Conservation (phyloP, 2,113 vertebrate genomes). For the Sakesphorus luctuosus region DNA sequence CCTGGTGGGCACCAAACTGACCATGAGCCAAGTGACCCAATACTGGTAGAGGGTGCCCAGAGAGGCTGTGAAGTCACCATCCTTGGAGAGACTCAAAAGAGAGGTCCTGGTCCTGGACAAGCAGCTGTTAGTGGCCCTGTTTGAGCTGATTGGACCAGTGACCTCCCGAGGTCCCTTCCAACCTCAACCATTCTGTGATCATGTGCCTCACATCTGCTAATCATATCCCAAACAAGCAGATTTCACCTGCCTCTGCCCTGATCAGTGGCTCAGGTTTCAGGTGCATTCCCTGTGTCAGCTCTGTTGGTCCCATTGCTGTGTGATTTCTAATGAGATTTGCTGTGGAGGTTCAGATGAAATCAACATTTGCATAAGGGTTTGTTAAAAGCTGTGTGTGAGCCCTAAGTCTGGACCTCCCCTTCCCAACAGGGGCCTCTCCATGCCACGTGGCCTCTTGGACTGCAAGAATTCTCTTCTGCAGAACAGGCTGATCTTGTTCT, state of each 20-base stretch:
- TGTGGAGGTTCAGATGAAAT: background rate
- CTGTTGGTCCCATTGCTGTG: background rate
- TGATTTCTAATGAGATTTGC: background rate
- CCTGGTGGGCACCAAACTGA: background rate
- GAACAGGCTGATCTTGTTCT: conserved; percentile 68
- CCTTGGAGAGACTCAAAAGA: background rate
- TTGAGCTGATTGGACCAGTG: background rate
- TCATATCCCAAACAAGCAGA: background rate
- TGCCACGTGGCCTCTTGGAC: conserved; percentile 10
- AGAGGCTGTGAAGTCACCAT: background rate
- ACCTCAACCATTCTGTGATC: background rate
- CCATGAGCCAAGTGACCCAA: rapidly evolving
- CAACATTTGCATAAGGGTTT: background rate
- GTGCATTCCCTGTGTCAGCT: background rate
- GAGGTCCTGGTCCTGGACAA: background rate
- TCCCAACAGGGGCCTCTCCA: background rate
- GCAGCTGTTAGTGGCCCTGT: background rate
- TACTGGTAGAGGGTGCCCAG: background rate
- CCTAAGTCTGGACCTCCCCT: background rate
- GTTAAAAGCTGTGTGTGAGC: background rate
- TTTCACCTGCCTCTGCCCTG: background rate
- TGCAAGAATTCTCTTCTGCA: conserved; percentile 15
- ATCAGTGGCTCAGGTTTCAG: background rate
- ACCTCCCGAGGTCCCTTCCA: background rate
- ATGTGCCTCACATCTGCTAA: background rate